Conservation (phyloP, 2,797 vertebrate species). For the Ambastaia sidthimunki region DNA sequence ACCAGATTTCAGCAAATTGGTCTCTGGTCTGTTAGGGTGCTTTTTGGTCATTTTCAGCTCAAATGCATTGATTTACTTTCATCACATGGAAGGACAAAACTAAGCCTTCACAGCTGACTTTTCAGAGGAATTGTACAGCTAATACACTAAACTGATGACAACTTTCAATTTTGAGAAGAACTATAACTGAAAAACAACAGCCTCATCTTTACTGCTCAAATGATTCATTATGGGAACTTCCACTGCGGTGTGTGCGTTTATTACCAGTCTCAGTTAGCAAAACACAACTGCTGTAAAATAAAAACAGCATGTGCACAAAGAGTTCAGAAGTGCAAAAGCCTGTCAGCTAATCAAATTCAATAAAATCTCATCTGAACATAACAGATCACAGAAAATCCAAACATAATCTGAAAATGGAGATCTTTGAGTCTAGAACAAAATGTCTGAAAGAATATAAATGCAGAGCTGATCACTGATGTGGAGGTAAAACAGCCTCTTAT, state of each 20-base stretch:
- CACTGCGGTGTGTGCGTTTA: slow-evolving; percentile 8
- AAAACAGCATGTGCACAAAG: neutral
- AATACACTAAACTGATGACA: neutral
- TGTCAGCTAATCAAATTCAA: slow-evolving; percentile 42
- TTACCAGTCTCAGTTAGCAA: slow-evolving; percentile 43
- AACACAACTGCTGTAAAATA: slow-evolving; percentile 26
- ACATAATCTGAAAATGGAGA: neutral
- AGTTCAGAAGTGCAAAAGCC: slow-evolving; percentile 47
- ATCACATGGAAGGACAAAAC: too few relatives aligned
- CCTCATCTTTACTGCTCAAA: neutral
- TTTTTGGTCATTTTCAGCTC: too few relatives aligned
- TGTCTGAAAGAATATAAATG: neutral
- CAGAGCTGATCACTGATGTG: neutral
- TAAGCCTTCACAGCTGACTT: too few relatives aligned
- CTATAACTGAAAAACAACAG: neutral
- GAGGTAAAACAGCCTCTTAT: slow-evolving; percentile 1
- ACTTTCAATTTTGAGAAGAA: slow-evolving; percentile 8
- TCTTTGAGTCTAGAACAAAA: neutral
- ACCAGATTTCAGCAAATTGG: too few relatives aligned
- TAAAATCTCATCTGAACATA: neutral
- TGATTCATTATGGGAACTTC: slow-evolving; percentile 45
- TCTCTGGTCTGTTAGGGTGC: too few relatives aligned
- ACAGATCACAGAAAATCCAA: too few relatives aligned
- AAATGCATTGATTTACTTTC: too few relatives aligned
- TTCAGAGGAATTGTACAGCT: too few relatives aligned